phyloP scores from a whole-genome alignment of 2,888 invertebrate genomes.

The Micoletzkya japonica region DNA sequence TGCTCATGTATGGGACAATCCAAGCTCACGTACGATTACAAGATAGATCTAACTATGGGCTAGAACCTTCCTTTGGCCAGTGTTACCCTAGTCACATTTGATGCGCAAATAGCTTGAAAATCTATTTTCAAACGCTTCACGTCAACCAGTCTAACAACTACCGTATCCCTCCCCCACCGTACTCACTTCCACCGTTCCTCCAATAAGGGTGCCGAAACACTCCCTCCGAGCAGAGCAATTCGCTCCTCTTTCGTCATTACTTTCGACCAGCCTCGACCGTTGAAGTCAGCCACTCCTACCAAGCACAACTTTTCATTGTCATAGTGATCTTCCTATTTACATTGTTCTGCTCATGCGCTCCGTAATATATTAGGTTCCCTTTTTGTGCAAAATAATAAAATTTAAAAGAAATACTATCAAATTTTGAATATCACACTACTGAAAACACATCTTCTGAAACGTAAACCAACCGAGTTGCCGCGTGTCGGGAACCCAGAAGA shows the following conservation, averaged over 20 bases:
- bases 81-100: too few relatives aligned
- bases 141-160: too few relatives aligned
- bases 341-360: neutral
- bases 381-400: neutral
- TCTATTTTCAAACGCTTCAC: too few relatives aligned
- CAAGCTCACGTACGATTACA: neutral
- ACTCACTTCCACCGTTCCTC: constrained; percentile 46
- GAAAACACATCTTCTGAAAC: neutral
- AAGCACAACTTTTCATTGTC: neutral
- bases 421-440: too few relatives aligned
- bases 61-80: too few relatives aligned
- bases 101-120: too few relatives aligned
- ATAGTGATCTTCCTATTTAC: neutral
- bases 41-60: too few relatives aligned
- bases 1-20: neutral
- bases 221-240: constrained; percentile 35
- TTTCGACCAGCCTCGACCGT: constrained; percentile 34
- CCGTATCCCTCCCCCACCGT: neutral
- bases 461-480: constrained; percentile 15
- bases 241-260: constrained; percentile 32
- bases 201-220: constrained; percentile 36
- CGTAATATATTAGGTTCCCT: neutral
- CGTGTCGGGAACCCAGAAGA: constrained; percentile 26
- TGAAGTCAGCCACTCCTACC: constrained; percentile 37
- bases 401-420: constrained; percentile 3